Evolutionary conservation across 92 coral and sea anemone species (phyloP), one percentile per base, ranked within the genome.

Genomic region (Epizoanthus ramosus): DNA sequence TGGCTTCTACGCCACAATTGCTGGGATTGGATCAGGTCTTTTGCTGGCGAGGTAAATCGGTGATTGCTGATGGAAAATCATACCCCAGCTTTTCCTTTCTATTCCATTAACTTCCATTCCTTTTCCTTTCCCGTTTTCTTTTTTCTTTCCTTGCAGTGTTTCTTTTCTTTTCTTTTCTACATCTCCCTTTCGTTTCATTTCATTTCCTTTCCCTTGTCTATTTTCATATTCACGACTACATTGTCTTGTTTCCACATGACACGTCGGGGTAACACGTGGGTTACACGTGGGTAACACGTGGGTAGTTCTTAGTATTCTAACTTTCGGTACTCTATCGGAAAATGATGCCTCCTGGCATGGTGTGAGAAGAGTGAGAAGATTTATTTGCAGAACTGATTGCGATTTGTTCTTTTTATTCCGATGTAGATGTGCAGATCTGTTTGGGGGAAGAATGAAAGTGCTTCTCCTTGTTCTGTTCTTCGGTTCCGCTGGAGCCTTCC

Each of bases 1-100:
- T 43, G 99, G 99, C 4, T 97, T 92, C 71, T 97, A 93, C 69
- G 99, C 97, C 3, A 93, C 99, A 8, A 16, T 97, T 41, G 97
- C 99, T 35, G 99, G 99, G 28, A 97, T 94, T 52, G 97, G 94
- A 15, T 92, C 99, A 19, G 99, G 99, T 71, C 81, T 97, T 61
- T 54, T 93, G 13, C 91, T 97, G 47, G 99, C 99, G 50, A 93
- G 97, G 97, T 90, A 84, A 18, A 50, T 23, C n/a, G n/a, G n/a
- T 17, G n/a, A 18, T 57, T n/a, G 61, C 7, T 61, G 37, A 15
- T 15, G 56, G 0, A 28, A 25, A 16, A 33, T 6, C 41, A 52
- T 16, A 21, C 23, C 15, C 68, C 39, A 21, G 52, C 9, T 15
- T 21, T 5, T 31, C 52, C 19, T 80, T 80, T 45, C 75, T 68